These are phyloP conservation scores for Eurytoma adleriae DNA, from an alignment of 2,888 invertebrate species.

Conservation along the genomic window DNA sequence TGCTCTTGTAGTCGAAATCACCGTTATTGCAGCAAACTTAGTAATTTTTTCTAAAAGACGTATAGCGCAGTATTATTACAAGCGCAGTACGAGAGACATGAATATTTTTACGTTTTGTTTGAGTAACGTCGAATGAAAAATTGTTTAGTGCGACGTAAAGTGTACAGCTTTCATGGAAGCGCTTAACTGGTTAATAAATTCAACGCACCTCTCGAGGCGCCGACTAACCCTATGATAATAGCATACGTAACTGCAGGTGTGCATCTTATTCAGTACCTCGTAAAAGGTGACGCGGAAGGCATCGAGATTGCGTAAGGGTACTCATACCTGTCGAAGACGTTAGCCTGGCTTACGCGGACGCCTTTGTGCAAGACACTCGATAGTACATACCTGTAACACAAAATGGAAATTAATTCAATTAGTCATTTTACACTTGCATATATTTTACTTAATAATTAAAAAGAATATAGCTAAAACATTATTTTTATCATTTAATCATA, in stretches of 20 bases:
- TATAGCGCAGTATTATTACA: too few relatives aligned
- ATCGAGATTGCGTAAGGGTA: constrained; percentile 30
- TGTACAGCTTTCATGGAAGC: not conserved
- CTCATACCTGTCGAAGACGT: constrained; percentile 3
- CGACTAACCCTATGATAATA: too few relatives aligned
- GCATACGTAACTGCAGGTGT: constrained; percentile 29
- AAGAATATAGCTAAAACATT: too few relatives aligned
- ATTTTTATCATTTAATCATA: too few relatives aligned
- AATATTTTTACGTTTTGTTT: not conserved
- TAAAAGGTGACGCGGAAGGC: constrained; percentile 37
- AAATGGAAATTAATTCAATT: not conserved
- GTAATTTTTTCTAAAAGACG: too few relatives aligned
- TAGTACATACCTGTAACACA: constrained; percentile 24
- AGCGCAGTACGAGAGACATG: too few relatives aligned
- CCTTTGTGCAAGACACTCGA: constrained; percentile 14
- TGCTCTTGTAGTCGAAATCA: too few relatives aligned
- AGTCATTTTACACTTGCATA: not conserved
- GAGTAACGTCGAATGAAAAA: not conserved
- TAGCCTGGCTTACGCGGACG: not conserved
- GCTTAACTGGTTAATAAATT: constrained; percentile 26
- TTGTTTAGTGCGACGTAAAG: not conserved
- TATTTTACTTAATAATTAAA: too few relatives aligned
- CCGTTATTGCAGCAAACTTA: too few relatives aligned
- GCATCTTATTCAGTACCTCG: constrained; percentile 30
- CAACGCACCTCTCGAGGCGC: not conserved